Conservation (phyloP, 1,140 invertebrate genomes). For the Caenorhabditis remanei region DNA sequence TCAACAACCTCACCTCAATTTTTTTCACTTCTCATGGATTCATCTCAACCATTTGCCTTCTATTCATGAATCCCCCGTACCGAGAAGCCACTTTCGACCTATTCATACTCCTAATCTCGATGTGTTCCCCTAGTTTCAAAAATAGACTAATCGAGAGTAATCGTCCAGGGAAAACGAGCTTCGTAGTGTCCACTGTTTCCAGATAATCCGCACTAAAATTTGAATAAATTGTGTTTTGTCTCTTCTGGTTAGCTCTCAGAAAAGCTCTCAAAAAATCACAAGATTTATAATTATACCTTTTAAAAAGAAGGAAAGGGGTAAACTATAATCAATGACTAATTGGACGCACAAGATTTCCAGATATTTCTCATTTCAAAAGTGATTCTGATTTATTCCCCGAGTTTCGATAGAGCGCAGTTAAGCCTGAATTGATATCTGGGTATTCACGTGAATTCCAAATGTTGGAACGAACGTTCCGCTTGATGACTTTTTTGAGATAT, state of each 20-base stretch:
- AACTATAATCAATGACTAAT: neutral
- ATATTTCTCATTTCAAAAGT: neutral
- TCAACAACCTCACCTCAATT: neutral
- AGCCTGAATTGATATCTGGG: no score
- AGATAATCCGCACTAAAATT: neutral
- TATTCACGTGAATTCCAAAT: no score
- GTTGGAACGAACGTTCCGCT: no score
- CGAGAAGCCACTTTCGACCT: neutral
- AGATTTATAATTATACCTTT: neutral
- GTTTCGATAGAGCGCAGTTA: no score
- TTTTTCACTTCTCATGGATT: constrained; percentile 3
- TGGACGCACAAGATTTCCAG: neutral
- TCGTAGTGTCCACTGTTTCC: neutral
- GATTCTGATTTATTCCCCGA: no score
- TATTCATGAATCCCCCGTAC: neutral
- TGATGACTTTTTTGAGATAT: no score
- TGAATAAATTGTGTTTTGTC: neutral
- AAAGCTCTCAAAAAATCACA: neutral
- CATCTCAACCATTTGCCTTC: neutral
- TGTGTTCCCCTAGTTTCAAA: neutral
- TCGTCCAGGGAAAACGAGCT: neutral
- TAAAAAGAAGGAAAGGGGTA: neutral
- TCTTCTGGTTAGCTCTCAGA: neutral
- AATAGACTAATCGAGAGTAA: neutral
- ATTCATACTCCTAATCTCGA: neutral